phyloP scores from a whole-genome alignment of 1,140 invertebrate species.

The Ceratoteleas bidentatus region DNA sequence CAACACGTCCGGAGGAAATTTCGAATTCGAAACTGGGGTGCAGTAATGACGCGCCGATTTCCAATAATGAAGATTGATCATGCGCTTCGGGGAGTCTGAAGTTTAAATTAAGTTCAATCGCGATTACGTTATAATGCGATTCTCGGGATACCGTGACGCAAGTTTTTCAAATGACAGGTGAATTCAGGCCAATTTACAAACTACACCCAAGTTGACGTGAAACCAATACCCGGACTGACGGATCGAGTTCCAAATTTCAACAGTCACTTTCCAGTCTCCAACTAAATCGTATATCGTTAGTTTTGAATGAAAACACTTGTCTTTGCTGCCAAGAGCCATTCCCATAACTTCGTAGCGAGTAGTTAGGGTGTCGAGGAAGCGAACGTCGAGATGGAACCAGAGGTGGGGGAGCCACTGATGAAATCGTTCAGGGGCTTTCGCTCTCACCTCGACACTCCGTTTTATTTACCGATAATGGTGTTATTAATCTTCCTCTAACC shows the following conservation, averaged over 20 bases:
- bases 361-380: not conserved
- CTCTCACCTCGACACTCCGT: not conserved
- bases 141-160: not conserved
- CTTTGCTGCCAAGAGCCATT: not conserved
- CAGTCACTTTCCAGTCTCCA: too few species aligned
- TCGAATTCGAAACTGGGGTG: not conserved
- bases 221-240: too few species aligned
- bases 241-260: too few species aligned
- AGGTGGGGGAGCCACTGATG: not conserved
- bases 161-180: not conserved
- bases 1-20: too few species aligned
- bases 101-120: conserved; percentile 17
- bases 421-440: not conserved
- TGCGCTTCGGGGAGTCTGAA: conserved; percentile 11
- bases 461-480: conserved; percentile 2
- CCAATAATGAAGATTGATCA: conserved; percentile 32
- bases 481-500: not conserved
- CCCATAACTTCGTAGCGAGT: not conserved
- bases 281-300: too few species aligned
- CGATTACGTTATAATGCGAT: conserved; percentile 2
- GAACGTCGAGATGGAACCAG: not conserved
- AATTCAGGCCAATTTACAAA: not conserved
- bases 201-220: too few species aligned
- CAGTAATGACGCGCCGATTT: conserved; percentile 1
- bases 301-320: not conserved